Base-by-base conservation (phyloP, 2,888 invertebrate genomes). In the Uropetala carovei region DNA sequence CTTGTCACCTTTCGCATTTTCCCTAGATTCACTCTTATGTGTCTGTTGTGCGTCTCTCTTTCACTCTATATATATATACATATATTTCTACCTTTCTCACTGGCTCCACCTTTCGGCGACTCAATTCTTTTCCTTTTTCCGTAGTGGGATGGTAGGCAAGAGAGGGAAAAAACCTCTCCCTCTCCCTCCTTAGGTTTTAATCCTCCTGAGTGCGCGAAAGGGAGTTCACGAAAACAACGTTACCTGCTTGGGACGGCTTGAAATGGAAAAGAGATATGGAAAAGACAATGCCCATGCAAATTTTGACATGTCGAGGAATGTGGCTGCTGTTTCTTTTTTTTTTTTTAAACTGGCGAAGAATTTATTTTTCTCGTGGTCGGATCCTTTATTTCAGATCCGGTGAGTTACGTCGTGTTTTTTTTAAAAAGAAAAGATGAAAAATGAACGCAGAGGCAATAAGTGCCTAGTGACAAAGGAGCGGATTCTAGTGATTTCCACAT, bases 201-300 rank as follows among this genome's bases (percentile, higher is more conserved):
- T 60, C 86, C 86, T 85, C 85, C 22, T 86, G 60, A 86, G 86
- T 86, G 86, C 59, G 18, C 85, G 58, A n/a, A 22, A 0, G n/a
- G 57, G 9, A 86, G 60, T 86, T 86, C 60, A 86, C 86, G 86
- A 30, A 86, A 60, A 60, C 59, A 30, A 60, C 60, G 59, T 75
- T 75, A 75, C 27, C 75, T 8, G 11, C 22, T n/a, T 14, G 75
- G 75, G 75, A 27, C 7, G 64, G 64, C 64, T 43, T 43, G 43
- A 5, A 43, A 3, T 43, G 64, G 68, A 68, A 68, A 68, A 18
- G 43, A 43, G 43, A 43, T 68, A 22, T n/a, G 68, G 8, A 22
- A 27, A 75, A 75, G 75, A 27, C 64, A 22, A 27, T 75, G 75
- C 75, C 75, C 75, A 75, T 75, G 75, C 75, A 75, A 75, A 75